Evolutionary conservation across 1,140 invertebrate species (phyloP).

Genomic region (Drosophila athabasca): DNA sequence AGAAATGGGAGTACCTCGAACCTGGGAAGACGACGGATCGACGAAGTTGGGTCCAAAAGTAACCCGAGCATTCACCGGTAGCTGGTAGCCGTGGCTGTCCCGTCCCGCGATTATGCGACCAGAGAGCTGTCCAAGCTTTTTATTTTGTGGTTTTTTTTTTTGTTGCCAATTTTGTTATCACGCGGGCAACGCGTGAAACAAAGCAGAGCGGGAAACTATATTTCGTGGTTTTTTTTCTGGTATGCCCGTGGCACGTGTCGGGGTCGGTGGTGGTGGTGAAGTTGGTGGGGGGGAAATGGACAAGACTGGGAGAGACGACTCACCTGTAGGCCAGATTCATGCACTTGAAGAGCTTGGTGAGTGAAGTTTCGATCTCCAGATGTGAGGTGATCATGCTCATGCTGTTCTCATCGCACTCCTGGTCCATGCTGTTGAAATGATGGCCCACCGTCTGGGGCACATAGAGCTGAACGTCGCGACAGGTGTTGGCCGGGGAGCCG

Average conservation of each 20-base stretch:
- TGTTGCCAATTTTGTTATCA: constrained; percentile 60
- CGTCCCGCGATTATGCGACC: constrained; percentile 60
- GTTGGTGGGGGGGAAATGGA: not conserved
- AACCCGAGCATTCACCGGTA: constrained; percentile 57
- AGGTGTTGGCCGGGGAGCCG: constrained; percentile 65
- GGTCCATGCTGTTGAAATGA: constrained; percentile 57
- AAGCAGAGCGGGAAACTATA: constrained; percentile 32
- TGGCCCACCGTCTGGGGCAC: constrained; percentile 61
- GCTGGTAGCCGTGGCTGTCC: constrained; percentile 27
- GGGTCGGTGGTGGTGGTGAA: no score
- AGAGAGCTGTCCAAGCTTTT: constrained; percentile 50
- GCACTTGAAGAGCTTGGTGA: constrained; percentile 97
- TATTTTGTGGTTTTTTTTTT: constrained; percentile 45
- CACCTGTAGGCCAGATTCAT: constrained; percentile 98
- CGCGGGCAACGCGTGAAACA: constrained; percentile 37
- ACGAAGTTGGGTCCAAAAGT: constrained; percentile 58
- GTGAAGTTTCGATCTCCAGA: constrained; percentile 94
- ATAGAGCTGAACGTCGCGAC: constrained; percentile 77
- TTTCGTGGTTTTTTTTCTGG: constrained; percentile 4
- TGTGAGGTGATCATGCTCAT: constrained; percentile 85
- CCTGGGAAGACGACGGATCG: constrained; percentile 3
- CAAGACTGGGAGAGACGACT: constrained; percentile 55
- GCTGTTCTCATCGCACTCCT: constrained; percentile 67
- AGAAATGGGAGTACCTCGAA: constrained; percentile 55
- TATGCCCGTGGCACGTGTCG: constrained; percentile 16